Evolutionary conservation across 2,888 invertebrate species (phyloP).

Genomic region (Drosophila parthenogenetica): DNA sequence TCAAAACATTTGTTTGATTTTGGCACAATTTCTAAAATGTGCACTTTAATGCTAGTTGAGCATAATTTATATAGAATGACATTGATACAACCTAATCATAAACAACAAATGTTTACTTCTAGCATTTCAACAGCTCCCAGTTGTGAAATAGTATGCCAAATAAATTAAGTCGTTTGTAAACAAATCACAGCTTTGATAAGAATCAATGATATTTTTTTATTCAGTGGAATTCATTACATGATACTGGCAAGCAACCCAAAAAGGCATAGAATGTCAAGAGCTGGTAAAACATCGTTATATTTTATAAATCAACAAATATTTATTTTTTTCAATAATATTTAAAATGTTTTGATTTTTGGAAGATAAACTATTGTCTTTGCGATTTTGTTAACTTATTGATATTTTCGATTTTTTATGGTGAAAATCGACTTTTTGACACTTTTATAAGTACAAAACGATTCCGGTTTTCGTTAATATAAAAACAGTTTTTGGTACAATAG

Average conservation of each 20-base stretch:
- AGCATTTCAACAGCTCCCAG: background rate
- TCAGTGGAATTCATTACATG: constrained; percentile 3
- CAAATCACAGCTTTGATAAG: constrained; percentile 4
- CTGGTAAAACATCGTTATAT: too few species aligned
- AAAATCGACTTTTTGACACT: too few species aligned
- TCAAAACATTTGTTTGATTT: background rate
- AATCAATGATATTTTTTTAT: background rate
- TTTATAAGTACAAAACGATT: too few species aligned
- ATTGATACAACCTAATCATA: background rate
- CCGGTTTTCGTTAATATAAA: too few species aligned
- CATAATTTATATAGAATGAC: background rate
- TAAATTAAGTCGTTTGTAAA: constrained; percentile 3
- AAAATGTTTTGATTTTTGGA: too few species aligned
- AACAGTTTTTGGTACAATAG: too few species aligned
- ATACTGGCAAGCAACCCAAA: constrained; percentile 8
- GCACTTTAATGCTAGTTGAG: background rate
- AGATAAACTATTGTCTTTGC: too few species aligned
- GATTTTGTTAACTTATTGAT: too few species aligned
- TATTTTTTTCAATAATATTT: too few species aligned
- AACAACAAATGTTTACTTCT: background rate
- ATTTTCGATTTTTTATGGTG: too few species aligned
- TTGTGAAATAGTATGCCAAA: background rate
- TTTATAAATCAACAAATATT: too few species aligned
- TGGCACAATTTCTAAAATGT: too few species aligned
- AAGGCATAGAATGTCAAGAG: background rate